These are phyloP conservation scores for Parazoanthus atlanticus DNA, from an alignment of 92 coral and sea anemone genomes.

Conservation along the genomic window DNA sequence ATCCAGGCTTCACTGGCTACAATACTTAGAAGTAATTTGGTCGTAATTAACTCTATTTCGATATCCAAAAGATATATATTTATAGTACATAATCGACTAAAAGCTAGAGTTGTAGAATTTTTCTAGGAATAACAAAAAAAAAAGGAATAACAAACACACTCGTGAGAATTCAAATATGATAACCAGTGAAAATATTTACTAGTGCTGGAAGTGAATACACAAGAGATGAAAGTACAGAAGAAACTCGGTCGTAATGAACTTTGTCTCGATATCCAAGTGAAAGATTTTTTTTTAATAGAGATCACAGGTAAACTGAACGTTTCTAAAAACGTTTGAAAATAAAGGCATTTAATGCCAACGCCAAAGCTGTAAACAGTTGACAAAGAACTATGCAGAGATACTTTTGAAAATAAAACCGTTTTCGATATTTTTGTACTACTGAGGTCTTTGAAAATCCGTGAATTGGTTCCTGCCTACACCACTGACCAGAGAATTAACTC, in stretches of 20 bases:
- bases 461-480: neutral
- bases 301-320: no score
- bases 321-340: no score
- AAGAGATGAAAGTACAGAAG: neutral
- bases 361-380: neutral
- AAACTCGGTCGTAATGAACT: no score
- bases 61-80: no score
- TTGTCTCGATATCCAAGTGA: no score
- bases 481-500: neutral
- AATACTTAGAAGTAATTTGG: neutral
- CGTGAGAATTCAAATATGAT: neutral
- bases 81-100: no score
- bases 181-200: neutral
- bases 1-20: neutral
- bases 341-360: no score
- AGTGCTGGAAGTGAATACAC: neutral
- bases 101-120: neutral
- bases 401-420: conserved; percentile 1
- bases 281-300: no score
- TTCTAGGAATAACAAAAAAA: no score
- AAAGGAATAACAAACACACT: no score
- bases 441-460: neutral
- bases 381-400: neutral
- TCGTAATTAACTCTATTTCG: neutral
- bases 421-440: neutral